Evolutionary conservation across 2,113 vertebrate genomes (phyloP).

Genomic region (Tichodroma muraria): DNA sequence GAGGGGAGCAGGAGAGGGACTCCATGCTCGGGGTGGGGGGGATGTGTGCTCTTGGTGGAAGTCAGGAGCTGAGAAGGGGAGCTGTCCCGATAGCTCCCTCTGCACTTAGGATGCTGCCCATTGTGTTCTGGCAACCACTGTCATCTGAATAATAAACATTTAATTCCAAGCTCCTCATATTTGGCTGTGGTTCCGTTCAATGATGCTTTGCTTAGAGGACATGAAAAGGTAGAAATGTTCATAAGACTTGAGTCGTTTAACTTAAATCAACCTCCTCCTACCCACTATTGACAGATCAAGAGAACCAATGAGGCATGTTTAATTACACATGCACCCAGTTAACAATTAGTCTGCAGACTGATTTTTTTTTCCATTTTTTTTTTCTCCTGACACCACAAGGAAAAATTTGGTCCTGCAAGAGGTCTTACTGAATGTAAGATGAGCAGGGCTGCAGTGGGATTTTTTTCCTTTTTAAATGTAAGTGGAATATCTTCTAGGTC

Average conservation of each 20-base stretch:
- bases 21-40: accelerated
- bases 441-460: background rate
- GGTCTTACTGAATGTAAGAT: background rate
- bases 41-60: background rate
- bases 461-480: constrained; percentile 17
- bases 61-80: background rate
- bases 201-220: constrained; percentile 10
- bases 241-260: constrained; percentile 8
- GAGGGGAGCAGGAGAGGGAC: background rate
- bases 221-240: constrained; percentile 27
- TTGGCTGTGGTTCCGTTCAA: constrained; percentile 15
- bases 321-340: constrained; percentile 45
- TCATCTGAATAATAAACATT: background rate
- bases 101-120: background rate
- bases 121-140: background rate
- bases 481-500: constrained; percentile 54
- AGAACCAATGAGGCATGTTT: constrained; percentile 47
- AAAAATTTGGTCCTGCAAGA: constrained; percentile 28
- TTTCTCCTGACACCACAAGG: background rate
- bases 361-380: background rate
- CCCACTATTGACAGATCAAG: constrained; percentile 52
- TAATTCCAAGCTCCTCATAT: background rate
- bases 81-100: background rate
- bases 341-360: constrained; percentile 31
- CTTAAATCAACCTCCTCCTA: constrained; percentile 65